A percentile compares a stretch with the other conserved stretches of the same genome.
Conservation (phyloP, 1,140 invertebrate genomes). For the Cylas formicarius region DNA sequence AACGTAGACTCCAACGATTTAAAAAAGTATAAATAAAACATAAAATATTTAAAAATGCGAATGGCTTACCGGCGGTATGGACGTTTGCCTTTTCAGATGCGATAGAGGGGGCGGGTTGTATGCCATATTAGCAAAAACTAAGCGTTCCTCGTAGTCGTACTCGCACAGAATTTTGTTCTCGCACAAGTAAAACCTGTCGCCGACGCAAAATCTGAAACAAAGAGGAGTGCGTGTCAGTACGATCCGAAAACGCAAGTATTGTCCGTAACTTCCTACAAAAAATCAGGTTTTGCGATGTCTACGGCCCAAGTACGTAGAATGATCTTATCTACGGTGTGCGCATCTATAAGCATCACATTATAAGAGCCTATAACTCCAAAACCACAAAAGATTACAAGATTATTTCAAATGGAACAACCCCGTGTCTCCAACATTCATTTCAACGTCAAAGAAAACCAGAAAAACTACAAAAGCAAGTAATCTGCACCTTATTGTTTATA, state of each 20-base stretch:
- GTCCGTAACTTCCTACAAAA: too few relatives aligned
- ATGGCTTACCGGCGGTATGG: constrained; percentile 40
- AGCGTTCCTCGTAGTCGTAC: constrained; percentile 91
- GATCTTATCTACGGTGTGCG: too few relatives aligned
- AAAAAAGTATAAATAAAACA: constrained; percentile 3
- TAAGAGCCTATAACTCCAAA: too few relatives aligned
- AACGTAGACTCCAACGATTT: not conserved
- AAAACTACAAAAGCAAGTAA: too few relatives aligned
- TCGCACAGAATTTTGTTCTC: constrained; percentile 97
- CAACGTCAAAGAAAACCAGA: too few relatives aligned
- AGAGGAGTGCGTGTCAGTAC: constrained; percentile 2
- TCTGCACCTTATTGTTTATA: too few relatives aligned
- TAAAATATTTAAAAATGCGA: constrained; percentile 5
- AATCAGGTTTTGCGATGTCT: too few relatives aligned
- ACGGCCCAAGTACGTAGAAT: too few relatives aligned
- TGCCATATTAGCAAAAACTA: constrained; percentile 86
- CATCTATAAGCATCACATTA: too few relatives aligned
- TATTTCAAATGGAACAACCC: too few relatives aligned
- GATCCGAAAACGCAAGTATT: not conserved
- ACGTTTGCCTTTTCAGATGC: constrained; percentile 67
- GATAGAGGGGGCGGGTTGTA: constrained; percentile 80
- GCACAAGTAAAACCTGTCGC: constrained; percentile 91
- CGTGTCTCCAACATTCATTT: too few relatives aligned
- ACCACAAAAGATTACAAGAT: too few relatives aligned
- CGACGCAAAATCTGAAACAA: constrained; percentile 85